These are phyloP conservation scores for Mamestra configurata DNA, from an alignment of 1,140 invertebrate genomes.

Conservation along the genomic window DNA sequence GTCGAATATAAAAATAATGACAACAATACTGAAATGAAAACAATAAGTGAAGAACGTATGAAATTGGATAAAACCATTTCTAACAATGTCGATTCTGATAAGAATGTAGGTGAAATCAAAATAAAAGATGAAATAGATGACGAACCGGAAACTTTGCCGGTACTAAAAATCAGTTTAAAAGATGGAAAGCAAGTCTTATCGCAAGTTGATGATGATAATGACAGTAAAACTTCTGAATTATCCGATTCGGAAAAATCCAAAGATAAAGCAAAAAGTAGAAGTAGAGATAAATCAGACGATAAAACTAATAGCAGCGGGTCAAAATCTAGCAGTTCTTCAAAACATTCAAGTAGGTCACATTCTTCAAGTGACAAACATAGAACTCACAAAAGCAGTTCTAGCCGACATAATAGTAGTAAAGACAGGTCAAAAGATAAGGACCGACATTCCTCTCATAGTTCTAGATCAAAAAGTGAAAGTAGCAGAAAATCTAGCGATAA, in stretches of 20 bases:
- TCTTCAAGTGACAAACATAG: conserved; percentile 86
- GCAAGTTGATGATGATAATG: conserved; percentile 88
- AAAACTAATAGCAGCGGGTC: conserved; percentile 85
- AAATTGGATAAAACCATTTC: conserved; percentile 47
- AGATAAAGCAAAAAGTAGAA: conserved; percentile 85
- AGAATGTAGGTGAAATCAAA: conserved; percentile 55
- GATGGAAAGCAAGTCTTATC: conserved; percentile 92
- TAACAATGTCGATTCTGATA: conserved; percentile 60
- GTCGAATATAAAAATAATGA: conserved; percentile 47
- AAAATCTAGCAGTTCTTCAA: conserved; percentile 86
- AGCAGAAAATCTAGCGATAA: conserved; percentile 69
- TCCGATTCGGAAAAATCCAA: conserved; percentile 77
- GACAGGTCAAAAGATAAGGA: conserved; percentile 85
- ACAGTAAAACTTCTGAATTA: conserved; percentile 74
- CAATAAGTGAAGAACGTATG: conserved; percentile 40
- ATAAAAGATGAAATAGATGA: conserved; percentile 81
- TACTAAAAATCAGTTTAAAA: conserved; percentile 91
- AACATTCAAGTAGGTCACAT: conserved; percentile 87
- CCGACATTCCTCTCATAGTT: conserved; percentile 79
- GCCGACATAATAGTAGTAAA: conserved; percentile 77
- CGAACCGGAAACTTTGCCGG: conserved; percentile 75
- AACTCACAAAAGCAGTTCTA: conserved; percentile 77
- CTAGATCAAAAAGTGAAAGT: conserved; percentile 79
- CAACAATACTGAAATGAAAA: conserved; percentile 54
- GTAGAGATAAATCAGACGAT: conserved; percentile 78